phyloP scores from a whole-genome alignment of 2,113 vertebrate species.

The Brachyhypopomus occidentalis region DNA sequence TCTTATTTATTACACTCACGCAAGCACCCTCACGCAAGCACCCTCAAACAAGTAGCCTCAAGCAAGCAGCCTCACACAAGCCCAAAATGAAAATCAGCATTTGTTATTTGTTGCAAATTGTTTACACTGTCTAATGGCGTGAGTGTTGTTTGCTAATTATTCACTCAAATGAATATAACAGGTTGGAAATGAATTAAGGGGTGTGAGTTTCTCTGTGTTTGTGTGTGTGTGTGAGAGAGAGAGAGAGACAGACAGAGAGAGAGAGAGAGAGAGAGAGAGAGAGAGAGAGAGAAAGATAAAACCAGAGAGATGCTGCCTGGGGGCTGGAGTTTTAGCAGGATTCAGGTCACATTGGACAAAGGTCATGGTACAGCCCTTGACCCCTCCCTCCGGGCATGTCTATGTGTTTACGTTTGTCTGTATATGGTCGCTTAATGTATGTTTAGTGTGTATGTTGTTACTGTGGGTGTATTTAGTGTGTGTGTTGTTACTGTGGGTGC shows the following conservation, averaged over 20 bases:
- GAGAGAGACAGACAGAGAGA: too few species aligned
- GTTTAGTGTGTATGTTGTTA: too few species aligned
- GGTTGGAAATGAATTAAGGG: constrained; percentile 26
- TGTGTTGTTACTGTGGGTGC: too few species aligned
- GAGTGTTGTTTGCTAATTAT: constrained; percentile 21
- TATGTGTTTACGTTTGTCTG: too few species aligned
- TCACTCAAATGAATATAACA: constrained; percentile 22
- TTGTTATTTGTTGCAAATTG: constrained; percentile 28
- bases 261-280: not conserved
- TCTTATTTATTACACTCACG: constrained; percentile 44
- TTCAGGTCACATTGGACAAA: not conserved
- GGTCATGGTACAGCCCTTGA: too few species aligned
- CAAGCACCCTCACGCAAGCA: constrained; percentile 14
- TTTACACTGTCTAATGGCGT: constrained; percentile 13
- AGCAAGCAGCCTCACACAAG: constrained; percentile 14
- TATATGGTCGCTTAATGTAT: too few species aligned
- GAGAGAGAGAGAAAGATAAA: not conserved
- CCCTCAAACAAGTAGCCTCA: constrained; percentile 20
- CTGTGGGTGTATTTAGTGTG: too few species aligned
- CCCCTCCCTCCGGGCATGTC: too few species aligned
- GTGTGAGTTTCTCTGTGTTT: too few species aligned
- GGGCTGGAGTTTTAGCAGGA: not conserved
- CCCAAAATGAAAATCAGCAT: constrained; percentile 39
- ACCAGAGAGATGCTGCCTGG: constrained; percentile 5
- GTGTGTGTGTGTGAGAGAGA: not conserved